A percentile compares a stretch with the other conserved stretches of the same genome.
Evolutionary conservation across 2,113 vertebrate genomes (phyloP).

Genomic region (Anoplopoma fimbria): DNA sequence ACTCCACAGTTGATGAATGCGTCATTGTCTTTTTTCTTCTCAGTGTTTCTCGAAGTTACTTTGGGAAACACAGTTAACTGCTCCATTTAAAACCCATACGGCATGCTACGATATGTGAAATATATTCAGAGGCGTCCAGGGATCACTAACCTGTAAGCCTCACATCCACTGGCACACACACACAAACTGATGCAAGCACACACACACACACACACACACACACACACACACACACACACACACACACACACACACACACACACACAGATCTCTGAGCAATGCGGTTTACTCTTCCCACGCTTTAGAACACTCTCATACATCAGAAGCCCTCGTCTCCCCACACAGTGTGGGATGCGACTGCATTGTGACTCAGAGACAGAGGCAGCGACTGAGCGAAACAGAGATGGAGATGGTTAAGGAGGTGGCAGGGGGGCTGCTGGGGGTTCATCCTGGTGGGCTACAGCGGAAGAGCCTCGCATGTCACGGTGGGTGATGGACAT

Average conservation of each 20-base stretch:
- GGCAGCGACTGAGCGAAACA: constrained; percentile 43
- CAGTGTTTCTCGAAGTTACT: constrained; percentile 54
- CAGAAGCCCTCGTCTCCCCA: constrained; percentile 78
- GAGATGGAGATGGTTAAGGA: constrained; percentile 47
- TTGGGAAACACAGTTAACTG: constrained; percentile 52
- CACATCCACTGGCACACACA: constrained; percentile 37
- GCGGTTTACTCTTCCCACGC: constrained; percentile 76
- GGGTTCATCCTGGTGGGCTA: constrained; percentile 41
- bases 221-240: constrained; percentile 29
- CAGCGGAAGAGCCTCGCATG: constrained; percentile 40
- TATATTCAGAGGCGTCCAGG: constrained; percentile 55
- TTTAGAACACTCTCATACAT: constrained; percentile 78
- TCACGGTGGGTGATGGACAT: constrained; percentile 41
- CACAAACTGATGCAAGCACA: no score
- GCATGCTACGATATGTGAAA: constrained; percentile 46
- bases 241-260: constrained; percentile 46
- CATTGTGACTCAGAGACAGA: constrained; percentile 79
- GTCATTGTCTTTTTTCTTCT: constrained; percentile 57
- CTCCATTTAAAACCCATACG: constrained; percentile 51
- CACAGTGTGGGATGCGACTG: constrained; percentile 81
- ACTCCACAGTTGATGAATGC: constrained; percentile 53
- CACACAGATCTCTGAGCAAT: constrained; percentile 68
- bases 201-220: constrained; percentile 23
- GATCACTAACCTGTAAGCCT: constrained; percentile 66
- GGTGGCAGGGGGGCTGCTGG: constrained; percentile 41